Evolutionary conservation across 37 sponge, comb jelly and placozoan genomes (phyloP).

Genomic region (Bolinopsis microptera): DNA sequence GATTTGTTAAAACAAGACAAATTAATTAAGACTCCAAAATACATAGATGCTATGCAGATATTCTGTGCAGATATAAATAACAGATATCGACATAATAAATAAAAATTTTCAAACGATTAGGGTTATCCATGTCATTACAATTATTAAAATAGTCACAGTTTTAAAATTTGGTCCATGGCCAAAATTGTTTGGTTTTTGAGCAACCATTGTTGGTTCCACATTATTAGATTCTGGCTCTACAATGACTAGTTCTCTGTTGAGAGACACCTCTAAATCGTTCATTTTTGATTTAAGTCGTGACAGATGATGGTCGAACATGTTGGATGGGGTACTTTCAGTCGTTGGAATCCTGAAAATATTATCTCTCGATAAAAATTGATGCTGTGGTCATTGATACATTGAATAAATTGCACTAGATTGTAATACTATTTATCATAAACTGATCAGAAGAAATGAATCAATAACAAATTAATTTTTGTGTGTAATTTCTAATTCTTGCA

Average conservation of each 20-base stretch:
- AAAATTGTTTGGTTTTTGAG: not conserved
- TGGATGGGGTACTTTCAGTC: constrained; percentile 8
- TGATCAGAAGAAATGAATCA: too few relatives aligned
- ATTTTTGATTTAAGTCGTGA: constrained; percentile 24
- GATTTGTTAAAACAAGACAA: not conserved
- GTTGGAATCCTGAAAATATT: constrained; percentile 30
- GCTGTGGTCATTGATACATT: too few relatives aligned
- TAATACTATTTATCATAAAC: too few relatives aligned
- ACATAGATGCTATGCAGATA: constrained; percentile 65
- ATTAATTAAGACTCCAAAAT: constrained; percentile 44
- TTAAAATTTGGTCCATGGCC: constrained; percentile 9
- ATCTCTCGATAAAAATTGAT: too few relatives aligned
- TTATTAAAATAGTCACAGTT: constrained; percentile 55
- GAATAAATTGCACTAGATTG: too few relatives aligned
- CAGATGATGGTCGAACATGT: not conserved
- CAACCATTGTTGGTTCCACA: not conserved
- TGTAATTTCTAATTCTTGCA: not conserved
- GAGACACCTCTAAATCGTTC: not conserved
- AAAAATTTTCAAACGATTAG: constrained; percentile 58
- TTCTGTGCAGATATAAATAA: constrained; percentile 58
- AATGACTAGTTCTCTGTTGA: not conserved
- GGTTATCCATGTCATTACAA: constrained; percentile 50
- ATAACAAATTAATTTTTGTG: not conserved
- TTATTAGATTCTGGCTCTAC: not conserved
- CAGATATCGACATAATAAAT: constrained; percentile 59